Conservation (phyloP, 2,888 invertebrate genomes). For the Nysson spinosus region DNA sequence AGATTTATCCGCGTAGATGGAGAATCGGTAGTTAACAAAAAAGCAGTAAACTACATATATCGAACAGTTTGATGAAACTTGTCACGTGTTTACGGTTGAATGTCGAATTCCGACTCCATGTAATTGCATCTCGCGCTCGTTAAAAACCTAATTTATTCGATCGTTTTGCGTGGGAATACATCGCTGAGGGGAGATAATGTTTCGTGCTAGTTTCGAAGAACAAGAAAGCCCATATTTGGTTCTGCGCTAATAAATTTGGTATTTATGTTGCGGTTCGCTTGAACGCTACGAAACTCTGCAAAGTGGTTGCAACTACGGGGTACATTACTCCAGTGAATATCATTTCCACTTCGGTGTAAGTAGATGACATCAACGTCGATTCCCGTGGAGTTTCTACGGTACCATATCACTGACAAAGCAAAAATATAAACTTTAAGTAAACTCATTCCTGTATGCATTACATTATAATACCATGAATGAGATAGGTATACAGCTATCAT, state of each 20-base stretch:
- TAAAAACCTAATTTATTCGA: conserved; percentile 62
- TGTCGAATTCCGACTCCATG: conserved; percentile 28
- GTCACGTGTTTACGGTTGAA: conserved; percentile 1
- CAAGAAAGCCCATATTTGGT: conserved; percentile 29
- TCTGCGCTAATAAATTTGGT: conserved; percentile 48
- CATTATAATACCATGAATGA: background rate
- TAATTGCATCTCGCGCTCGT: conserved; percentile 59
- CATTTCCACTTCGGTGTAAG: conserved; percentile 17
- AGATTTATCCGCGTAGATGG: background rate
- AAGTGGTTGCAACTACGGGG: conserved; percentile 14
- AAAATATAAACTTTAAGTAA: conserved; percentile 1
- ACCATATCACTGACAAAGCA: conserved; percentile 6
- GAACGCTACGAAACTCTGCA: conserved; percentile 40
- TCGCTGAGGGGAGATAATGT: background rate
- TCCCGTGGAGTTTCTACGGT: conserved; percentile 26
- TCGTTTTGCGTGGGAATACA: conserved; percentile 20
- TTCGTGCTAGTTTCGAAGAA: conserved; percentile 36
- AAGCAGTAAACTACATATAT: background rate
- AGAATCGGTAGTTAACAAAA: background rate
- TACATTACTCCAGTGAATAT: conserved; percentile 15
- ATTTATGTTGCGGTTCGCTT: conserved; percentile 47
- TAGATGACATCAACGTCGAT: conserved; percentile 14
- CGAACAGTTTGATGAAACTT: conserved; percentile 11
- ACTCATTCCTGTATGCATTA: conserved; percentile 6
- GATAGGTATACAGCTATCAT: too few relatives aligned